Percentiles rank a stretch among this genome's conserved stretches.
Conservation (phyloP, 2,797 vertebrate species). For the Diceros bicornis region DNA sequence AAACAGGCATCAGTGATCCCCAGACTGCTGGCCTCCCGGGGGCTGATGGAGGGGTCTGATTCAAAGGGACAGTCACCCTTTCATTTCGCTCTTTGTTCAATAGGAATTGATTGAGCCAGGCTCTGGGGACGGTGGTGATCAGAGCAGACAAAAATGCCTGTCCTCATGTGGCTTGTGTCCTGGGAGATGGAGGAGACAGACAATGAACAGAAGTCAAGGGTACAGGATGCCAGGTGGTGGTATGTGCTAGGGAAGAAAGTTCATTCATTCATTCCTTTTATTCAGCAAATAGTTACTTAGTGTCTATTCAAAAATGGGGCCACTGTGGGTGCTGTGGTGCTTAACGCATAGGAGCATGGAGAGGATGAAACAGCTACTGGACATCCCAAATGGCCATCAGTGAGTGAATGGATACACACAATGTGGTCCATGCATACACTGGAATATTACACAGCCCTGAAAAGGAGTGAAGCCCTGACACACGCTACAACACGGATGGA, state of each 20-base stretch:
- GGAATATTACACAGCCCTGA: neutral
- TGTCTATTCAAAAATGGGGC: neutral
- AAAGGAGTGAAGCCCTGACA: neutral
- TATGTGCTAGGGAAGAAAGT: neutral
- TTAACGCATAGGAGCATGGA: neutral
- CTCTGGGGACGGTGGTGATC: neutral
- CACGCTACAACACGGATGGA: accelerated
- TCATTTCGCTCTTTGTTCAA: neutral
- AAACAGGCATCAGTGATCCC: neutral
- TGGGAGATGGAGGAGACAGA: neutral
- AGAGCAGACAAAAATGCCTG: neutral
- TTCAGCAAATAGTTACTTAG: neutral
- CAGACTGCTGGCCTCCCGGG: neutral
- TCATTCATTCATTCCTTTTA: neutral
- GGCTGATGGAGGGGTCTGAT: neutral
- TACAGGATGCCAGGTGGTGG: neutral
- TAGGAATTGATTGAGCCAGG: neutral
- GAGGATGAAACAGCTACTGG: neutral
- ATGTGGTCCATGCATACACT: accelerated
- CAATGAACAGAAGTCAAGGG: neutral
- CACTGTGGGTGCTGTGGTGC: no score
- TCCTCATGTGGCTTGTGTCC: neutral
- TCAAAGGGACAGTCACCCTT: neutral
- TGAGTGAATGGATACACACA: no score
- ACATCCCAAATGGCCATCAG: neutral